Evolutionary conservation across 2,113 vertebrate genomes (phyloP), one percentile per base, ranked within the genome.

Genomic region (Podarcis raffonei): DNA sequence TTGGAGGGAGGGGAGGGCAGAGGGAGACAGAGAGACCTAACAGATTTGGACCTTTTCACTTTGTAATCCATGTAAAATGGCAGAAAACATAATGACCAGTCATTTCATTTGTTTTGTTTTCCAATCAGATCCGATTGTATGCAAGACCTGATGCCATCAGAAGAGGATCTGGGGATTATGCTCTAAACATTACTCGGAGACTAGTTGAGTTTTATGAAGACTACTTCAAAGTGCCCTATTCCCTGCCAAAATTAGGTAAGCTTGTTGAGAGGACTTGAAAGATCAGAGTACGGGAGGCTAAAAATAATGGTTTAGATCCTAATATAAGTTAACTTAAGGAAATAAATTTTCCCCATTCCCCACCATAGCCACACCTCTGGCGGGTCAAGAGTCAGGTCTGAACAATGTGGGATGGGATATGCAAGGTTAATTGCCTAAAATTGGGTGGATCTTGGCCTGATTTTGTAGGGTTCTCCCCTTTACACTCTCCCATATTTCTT

Each of bases 221-320:
- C 96, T 99, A 99, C 97, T 99, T 99, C 95, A 98, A 98, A 96
- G 98, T 99, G 92, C 98, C 98, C 95, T 99, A 99, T 96, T 99
- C 99, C 22, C 97, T 99, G 95, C 99, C 99, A 93, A 99, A 99
- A 97, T 96, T 99, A 95, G 99, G 99, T 99, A 98, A 98, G 98
- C 92, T 94, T 22, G 65, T 69, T 48, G 30, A 89, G 83, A 53
- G 20, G 71, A 53, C 68, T 39, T 0, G 69, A 71, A 88, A 27
- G 35, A 13, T 1, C 6, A 27, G 37, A 35, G 89, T 57, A 30
- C 77, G 53, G 18, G 85, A 66, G 48, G 66, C 48, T 35, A 69
- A 65, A 32, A 72, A 69, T 25, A 3, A 11, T 27, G 74, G 42
- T 3, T 25, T 39, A 57, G 25, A 39, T 65, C 35, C 16, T 75